A percentile compares a stretch with the other conserved stretches of the same genome.
These are phyloP conservation scores for Empidonax traillii DNA, from an alignment of 2,113 vertebrate species.

Conservation along the genomic window DNA sequence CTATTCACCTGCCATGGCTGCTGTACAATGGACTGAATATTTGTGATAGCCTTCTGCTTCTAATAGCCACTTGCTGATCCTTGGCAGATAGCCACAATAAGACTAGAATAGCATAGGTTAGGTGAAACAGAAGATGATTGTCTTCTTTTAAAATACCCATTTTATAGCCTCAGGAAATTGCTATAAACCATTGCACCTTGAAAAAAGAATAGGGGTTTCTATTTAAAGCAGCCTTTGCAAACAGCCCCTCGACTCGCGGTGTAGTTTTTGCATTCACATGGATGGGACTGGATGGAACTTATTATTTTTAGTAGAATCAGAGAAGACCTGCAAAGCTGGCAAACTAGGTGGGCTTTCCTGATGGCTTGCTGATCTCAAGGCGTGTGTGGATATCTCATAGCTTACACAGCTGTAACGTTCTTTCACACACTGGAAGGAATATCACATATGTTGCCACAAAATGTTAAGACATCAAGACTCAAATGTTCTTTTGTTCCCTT, in stretches of 20 bases:
- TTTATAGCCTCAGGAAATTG: slow-evolving; percentile 26
- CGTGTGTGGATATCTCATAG: slow-evolving; percentile 26
- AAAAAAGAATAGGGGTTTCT: slow-evolving; percentile 3
- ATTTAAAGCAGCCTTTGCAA: slow-evolving; percentile 40
- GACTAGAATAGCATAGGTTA: neutral
- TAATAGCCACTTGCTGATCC: neutral
- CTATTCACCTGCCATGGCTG: neutral
- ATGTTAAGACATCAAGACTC: slow-evolving; percentile 72
- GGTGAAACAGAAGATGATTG: neutral
- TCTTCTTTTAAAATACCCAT: neutral
- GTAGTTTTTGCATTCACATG: neutral
- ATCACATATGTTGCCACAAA: slow-evolving; percentile 65
- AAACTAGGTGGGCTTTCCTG: slow-evolving; percentile 51
- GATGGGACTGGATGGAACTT: neutral
- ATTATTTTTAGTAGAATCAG: slow-evolving; percentile 57
- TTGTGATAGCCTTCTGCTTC: neutral
- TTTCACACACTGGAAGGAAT: slow-evolving; percentile 38
- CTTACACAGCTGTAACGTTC: slow-evolving; percentile 73
- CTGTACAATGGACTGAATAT: neutral
- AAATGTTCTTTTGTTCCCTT: slow-evolving; percentile 77
- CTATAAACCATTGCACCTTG: slow-evolving; percentile 14
- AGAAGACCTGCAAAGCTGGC: slow-evolving; percentile 45
- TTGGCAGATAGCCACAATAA: neutral
- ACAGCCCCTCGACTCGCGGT: neutral
- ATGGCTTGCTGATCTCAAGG: slow-evolving; percentile 37